Evolutionary conservation across 2,888 invertebrate species (phyloP), one percentile per base, ranked within the genome.

Genomic region (Nebria brevicollis): DNA sequence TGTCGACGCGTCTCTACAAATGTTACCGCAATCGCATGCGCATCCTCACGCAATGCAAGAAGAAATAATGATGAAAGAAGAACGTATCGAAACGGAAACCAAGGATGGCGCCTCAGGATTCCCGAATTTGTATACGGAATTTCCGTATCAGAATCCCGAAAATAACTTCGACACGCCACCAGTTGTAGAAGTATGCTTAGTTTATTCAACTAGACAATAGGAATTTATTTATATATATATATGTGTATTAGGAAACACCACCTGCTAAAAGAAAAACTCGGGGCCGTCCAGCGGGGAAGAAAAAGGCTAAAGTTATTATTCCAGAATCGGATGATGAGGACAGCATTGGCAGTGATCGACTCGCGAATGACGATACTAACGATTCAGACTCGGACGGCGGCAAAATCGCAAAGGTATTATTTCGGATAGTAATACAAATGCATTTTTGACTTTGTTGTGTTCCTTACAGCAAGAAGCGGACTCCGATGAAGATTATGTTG

Each of bases 341-440:
- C 34, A 68, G 68, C 10, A 68, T 68, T 10, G 68, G 13, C 2
- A 26, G 26, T 25, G 87, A 87, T 76, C 85, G 85, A 77, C 87
- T 87, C 66, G 87, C 87, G 41, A 86, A 84, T 26, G 83, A 86
- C 74, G 86, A 86, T 66, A 87, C 87, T 11, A 84, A 84, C 72
- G 83, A 83, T 43, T 54, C 54, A 1, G 85, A 85, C 6, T 85
- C 84, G 34, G 86, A 86, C 72, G 87, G 86, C 1, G 54, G 54
- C 11, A 54, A 54, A 54, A 54, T 54, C 13, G 54, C 54, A 0
- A 54, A 54, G 54, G 54, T 54, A 54, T 54, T 11, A 54, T 54
- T 43, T 0, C 10, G 7, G 1, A 43, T 43, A 0, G 10, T 8
- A 10, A 43, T 11, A 54, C 8, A 54, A 54, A 54, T 54, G 8